Evolutionary conservation across 2,888 invertebrate genomes (phyloP).

Genomic region (Eupithecia exiguata): DNA sequence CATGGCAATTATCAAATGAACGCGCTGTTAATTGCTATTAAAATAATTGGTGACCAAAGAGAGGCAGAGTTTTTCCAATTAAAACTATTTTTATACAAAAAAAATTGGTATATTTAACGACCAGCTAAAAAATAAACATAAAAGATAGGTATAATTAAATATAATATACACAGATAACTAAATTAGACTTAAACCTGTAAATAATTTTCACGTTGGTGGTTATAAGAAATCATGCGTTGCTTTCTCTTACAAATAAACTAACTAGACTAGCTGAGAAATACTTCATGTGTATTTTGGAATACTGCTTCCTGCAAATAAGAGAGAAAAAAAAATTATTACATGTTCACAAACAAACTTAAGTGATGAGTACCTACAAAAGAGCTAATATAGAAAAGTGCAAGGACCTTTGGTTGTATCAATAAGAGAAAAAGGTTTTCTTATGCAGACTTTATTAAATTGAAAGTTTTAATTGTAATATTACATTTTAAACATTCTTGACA

Average conservation of each 20-base stretch:
- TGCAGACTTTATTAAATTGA: slow-evolving; percentile 80
- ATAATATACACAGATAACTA: slow-evolving; percentile 58
- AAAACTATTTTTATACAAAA: slow-evolving; percentile 45
- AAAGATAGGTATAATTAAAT: slow-evolving; percentile 50
- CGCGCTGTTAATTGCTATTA: slow-evolving; percentile 2
- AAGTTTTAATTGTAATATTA: slow-evolving; percentile 71
- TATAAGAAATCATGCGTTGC: slow-evolving; percentile 71
- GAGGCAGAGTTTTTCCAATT: slow-evolving; percentile 40
- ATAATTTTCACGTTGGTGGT: slow-evolving; percentile 68
- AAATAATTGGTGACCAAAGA: not conserved
- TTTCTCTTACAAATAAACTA: slow-evolving; percentile 76
- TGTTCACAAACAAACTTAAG: slow-evolving; percentile 4
- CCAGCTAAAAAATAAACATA: slow-evolving; percentile 42
- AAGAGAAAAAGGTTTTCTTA: slow-evolving; percentile 69
- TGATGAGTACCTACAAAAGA: not conserved
- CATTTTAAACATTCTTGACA: slow-evolving; percentile 71
- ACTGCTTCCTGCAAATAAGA: slow-evolving; percentile 81
- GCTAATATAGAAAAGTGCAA: slow-evolving; percentile 48
- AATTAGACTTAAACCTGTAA: slow-evolving; percentile 73
- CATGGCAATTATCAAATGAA: slow-evolving; percentile 29
- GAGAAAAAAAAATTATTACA: slow-evolving; percentile 52
- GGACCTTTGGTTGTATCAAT: slow-evolving; percentile 55
- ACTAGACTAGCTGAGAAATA: slow-evolving; percentile 74
- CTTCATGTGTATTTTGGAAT: slow-evolving; percentile 83
- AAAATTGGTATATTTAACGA: slow-evolving; percentile 42